Percentiles rank a stretch among this genome's conserved stretches.
Conservation (phyloP, 2,797 vertebrate species). For the Danio albolineatus region DNA sequence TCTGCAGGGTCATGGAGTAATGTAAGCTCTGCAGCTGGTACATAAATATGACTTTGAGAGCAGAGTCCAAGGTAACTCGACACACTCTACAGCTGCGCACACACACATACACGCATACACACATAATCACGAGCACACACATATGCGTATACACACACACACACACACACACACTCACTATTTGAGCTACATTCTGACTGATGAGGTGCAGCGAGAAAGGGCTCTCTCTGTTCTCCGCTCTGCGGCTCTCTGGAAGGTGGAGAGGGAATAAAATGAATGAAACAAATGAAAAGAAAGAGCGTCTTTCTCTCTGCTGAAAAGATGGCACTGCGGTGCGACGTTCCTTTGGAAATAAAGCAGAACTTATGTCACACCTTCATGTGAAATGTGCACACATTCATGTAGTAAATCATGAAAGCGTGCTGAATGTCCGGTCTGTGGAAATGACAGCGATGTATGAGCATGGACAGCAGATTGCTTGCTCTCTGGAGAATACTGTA, state of each 20-base stretch:
- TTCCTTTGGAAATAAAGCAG: conserved; percentile 54
- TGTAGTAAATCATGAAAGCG: neutral
- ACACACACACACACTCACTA: conserved; percentile 14
- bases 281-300: conserved; percentile 30
- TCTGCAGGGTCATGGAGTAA: conserved; percentile 59
- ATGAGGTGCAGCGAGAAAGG: conserved; percentile 24
- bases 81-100: conserved; percentile 53
- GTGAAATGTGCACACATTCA: conserved; percentile 46
- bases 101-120: conserved; percentile 23
- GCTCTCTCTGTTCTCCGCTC: conserved; percentile 5
- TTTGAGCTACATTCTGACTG: neutral
- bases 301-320: conserved; percentile 64
- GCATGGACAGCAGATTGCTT: neutral
- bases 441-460: conserved; percentile 9
- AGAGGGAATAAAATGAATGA: conserved; percentile 1
- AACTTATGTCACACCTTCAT: conserved; percentile 42
- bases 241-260: conserved; percentile 8
- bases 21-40: conserved; percentile 61
- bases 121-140: no score
- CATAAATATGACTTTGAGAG: conserved; percentile 62
- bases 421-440: neutral
- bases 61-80: conserved; percentile 61
- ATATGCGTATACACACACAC: conserved; percentile 14
- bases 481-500: neutral
- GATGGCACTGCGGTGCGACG: conserved; percentile 62